Evolutionary conservation across 2,888 invertebrate species (phyloP).

Genomic region (Microctonus brassicae): DNA sequence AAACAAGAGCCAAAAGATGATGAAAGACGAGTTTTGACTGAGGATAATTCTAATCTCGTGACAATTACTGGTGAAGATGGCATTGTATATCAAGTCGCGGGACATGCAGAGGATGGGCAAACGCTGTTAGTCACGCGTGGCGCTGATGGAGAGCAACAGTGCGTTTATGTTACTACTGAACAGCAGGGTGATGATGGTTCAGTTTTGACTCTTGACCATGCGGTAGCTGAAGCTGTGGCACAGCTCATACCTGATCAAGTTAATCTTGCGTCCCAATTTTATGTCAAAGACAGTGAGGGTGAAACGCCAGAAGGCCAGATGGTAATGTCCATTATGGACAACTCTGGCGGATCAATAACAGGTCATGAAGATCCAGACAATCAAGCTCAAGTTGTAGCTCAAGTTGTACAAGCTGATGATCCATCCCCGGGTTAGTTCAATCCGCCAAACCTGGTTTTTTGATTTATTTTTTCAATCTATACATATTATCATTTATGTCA

Average conservation of each 20-base stretch:
- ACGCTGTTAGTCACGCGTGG: slow-evolving; percentile 81
- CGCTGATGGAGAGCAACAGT: slow-evolving; percentile 82
- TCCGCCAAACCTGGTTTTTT: neutral
- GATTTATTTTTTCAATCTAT: slow-evolving; percentile 22
- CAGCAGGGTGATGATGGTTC: slow-evolving; percentile 72
- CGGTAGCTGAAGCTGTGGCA: slow-evolving; percentile 71
- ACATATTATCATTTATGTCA: neutral
- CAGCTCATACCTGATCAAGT: slow-evolving; percentile 74
- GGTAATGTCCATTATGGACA: slow-evolving; percentile 71
- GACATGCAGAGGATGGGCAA: slow-evolving; percentile 85
- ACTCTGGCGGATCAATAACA: slow-evolving; percentile 60
- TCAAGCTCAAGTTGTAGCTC: slow-evolving; percentile 85
- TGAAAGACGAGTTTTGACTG: slow-evolving; percentile 70
- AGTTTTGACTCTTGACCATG: slow-evolving; percentile 73
- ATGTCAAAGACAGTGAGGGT: slow-evolving; percentile 67
- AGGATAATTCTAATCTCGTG: slow-evolving; percentile 74
- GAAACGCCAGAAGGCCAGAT: slow-evolving; percentile 62
- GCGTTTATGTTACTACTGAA: slow-evolving; percentile 76
- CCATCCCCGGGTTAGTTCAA: slow-evolving; percentile 81
- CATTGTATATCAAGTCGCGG: slow-evolving; percentile 83
- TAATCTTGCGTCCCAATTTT: slow-evolving; percentile 65
- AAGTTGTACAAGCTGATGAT: slow-evolving; percentile 86
- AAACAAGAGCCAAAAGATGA: slow-evolving; percentile 75
- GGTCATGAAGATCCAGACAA: slow-evolving; percentile 68
- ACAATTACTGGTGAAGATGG: slow-evolving; percentile 88